A percentile compares a stretch with the other conserved stretches of the same genome.
These are phyloP conservation scores for Cephus pygmeus DNA, from an alignment of 2,888 invertebrate species.

Conservation along the genomic window DNA sequence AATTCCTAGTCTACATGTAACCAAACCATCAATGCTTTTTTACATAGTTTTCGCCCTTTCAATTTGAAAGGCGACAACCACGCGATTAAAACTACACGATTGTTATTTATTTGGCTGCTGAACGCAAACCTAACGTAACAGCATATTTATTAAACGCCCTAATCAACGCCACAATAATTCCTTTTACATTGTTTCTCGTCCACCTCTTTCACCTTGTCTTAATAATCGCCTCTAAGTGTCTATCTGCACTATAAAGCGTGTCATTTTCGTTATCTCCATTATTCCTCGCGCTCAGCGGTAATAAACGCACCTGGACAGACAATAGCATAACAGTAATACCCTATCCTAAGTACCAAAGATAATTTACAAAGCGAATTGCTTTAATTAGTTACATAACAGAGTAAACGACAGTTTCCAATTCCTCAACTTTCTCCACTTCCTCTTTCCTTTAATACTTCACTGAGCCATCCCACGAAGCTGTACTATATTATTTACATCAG, in stretches of 20 bases:
- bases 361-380: neutral
- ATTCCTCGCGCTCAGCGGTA: neutral
- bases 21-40: slow-evolving; percentile 12
- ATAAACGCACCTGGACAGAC: neutral
- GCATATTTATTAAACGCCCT: neutral
- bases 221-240: neutral
- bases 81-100: neutral
- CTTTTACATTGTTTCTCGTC: neutral
- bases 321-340: too few relatives aligned
- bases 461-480: neutral
- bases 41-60: neutral
- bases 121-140: neutral
- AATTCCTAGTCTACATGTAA: slow-evolving; percentile 16
- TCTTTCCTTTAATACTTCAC: neutral
- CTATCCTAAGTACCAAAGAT: too few relatives aligned
- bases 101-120: neutral
- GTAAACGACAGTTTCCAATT: neutral
- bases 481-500: neutral
- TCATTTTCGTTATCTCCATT: neutral
- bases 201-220: neutral
- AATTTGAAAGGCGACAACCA: neutral
- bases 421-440: neutral
- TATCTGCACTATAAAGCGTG: neutral
- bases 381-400: neutral
- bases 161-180: neutral